Conservation (phyloP, 2,888 invertebrate species). For the Spilarctia lutea region DNA sequence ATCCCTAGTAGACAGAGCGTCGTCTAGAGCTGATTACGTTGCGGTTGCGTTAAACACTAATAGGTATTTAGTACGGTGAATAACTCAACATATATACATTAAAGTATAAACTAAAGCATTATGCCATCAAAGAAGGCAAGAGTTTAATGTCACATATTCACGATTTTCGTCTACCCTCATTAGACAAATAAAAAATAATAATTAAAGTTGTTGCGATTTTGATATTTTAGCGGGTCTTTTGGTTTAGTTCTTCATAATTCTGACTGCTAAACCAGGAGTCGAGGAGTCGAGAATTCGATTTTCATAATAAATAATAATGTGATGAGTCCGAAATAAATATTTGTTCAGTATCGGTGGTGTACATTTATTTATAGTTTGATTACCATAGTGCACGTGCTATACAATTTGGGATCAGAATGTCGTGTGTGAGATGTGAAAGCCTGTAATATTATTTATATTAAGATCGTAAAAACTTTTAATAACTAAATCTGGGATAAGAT, state of each 20-base stretch:
- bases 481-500: neutral
- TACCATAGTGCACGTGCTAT: neutral
- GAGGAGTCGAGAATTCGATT: too few species aligned
- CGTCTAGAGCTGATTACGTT: neutral
- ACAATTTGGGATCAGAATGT: too few species aligned
- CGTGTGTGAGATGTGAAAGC: too few species aligned
- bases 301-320: neutral
- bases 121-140: neutral
- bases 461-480: neutral
- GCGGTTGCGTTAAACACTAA: slow-evolving; percentile 2
- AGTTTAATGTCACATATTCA: neutral
- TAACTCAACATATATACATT: neutral
- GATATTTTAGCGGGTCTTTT: neutral
- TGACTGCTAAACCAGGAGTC: too few species aligned
- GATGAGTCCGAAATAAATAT: too few species aligned
- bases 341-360: neutral
- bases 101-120: neutral
- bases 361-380: neutral
- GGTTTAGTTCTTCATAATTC: neutral
- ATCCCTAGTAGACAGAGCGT: neutral
- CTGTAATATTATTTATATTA: neutral
- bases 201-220: neutral
- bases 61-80: neutral
- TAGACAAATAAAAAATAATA: neutral
- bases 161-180: neutral